Base-by-base conservation (phyloP, 2,113 vertebrate genomes). In the Eleginops maclovinus region DNA sequence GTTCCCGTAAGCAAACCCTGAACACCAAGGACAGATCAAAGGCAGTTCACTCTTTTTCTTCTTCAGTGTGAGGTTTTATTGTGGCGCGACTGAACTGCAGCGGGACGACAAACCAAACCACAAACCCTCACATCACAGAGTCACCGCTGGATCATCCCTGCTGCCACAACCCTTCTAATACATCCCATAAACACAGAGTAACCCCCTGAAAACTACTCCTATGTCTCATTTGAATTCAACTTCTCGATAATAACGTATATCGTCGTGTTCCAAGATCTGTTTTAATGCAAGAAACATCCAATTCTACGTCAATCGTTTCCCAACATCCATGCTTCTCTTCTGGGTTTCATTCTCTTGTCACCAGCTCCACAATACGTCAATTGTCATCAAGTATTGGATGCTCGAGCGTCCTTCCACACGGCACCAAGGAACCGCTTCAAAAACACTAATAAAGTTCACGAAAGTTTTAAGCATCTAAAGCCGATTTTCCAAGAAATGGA, bases 1-100 rank as follows among this genome's bases (percentile, higher is more conserved):
- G 43, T 76, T 74, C 75, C 13, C 53, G 54, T 50, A 56, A 53
- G 55, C 26, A 36, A 87, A 75, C 62, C n/a, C 9, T 3, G n/a
- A 56, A 82, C 82, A 51, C 70, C 70, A 9, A 80, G 54, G 44
- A 15, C 69, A 14, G 54, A 66, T 40, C 72, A 58, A 31, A 64
- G 9, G 63, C 7, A 59, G 64, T 56, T 68, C 55, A 44, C 72
- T 44, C 41, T 36, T 19, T 16, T 36, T 66, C 19, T 56, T 53
- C 66, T 21, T 72, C 47, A 9, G 28, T 13, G 19, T 36, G 43
- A 44, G 36, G 26, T 41, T 74, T 50, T 12, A n/a, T 75, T 77
- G 59, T 64, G 24, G 68, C 66, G 60, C 22, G 24, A 60, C 2
- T 17, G 19, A 55, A 70, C 54, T 36, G 4, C 21, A 65, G 19